These are phyloP conservation scores for Trachurus trachurus DNA, from an alignment of 2,797 vertebrate species.

Conservation along the genomic window DNA sequence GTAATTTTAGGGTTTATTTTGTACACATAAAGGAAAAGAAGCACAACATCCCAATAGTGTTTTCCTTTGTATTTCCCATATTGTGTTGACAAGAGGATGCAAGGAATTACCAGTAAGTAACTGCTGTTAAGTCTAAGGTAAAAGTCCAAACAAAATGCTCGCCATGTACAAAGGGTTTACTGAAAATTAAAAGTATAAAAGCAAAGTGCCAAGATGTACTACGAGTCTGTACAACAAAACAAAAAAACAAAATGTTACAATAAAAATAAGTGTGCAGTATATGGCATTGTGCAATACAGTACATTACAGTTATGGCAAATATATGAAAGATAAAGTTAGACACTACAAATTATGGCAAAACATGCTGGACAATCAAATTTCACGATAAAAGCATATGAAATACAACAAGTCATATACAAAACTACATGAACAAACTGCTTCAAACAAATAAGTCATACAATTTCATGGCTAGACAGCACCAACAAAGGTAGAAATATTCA, in stretches of 20 bases:
- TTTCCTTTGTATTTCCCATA: slow-evolving; percentile 63
- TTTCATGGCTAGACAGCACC: slow-evolving; percentile 72
- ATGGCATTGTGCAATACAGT: slow-evolving; percentile 83
- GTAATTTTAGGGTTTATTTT: slow-evolving; percentile 66
- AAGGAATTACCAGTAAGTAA: slow-evolving; percentile 64
- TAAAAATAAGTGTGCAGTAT: slow-evolving; percentile 77
- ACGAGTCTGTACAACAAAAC: slow-evolving; percentile 79
- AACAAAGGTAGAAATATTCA: slow-evolving; percentile 71
- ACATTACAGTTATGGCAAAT: slow-evolving; percentile 81
- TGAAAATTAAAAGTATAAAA: slow-evolving; percentile 72
- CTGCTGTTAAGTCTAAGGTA: slow-evolving; percentile 66
- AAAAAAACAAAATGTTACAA: slow-evolving; percentile 67
- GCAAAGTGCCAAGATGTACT: slow-evolving; percentile 81
- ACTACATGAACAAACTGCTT: slow-evolving; percentile 73
- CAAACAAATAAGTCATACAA: slow-evolving; percentile 67
- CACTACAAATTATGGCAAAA: slow-evolving; percentile 78
- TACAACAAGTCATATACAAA: slow-evolving; percentile 76
- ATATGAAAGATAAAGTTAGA: slow-evolving; percentile 79
- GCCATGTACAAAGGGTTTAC: slow-evolving; percentile 70
- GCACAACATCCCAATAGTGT: slow-evolving; percentile 66
- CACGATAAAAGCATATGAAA: slow-evolving; percentile 79
- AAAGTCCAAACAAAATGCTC: slow-evolving; percentile 73
- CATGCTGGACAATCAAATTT: slow-evolving; percentile 76
- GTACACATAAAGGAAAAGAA: slow-evolving; percentile 74
- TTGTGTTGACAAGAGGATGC: slow-evolving; percentile 58